Evolutionary conservation across 2,888 invertebrate species (phyloP), one percentile per base, ranked within the genome.

Genomic region (Eubasilissa splendida): DNA sequence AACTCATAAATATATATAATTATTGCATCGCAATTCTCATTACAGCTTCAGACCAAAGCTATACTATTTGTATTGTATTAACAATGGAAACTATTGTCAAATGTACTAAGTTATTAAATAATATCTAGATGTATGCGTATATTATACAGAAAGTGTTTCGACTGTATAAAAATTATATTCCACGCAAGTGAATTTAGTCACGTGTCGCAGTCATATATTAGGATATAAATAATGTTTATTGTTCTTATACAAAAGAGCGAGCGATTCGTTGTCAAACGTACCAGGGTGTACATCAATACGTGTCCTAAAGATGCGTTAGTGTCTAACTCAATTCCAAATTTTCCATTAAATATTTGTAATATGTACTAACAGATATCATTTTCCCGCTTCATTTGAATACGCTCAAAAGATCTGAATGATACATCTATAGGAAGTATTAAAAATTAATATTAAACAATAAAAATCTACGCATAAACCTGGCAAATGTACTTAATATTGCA

Each of bases 41-140:
- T 79, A 79, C 79, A 73, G 79, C 79, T 79, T 79, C 52, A 79
- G 5, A 79, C 79, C 79, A 79, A 79, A 79, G 73, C 79, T 79
- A 70, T 53, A 58, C 60, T 70, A 70, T 70, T 22, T 70, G 50
- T 70, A 50, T 42, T 42, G 42, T 42, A 42, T 42, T 42, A 42
- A 42, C 50, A 50, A 14, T 70, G 9, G 50, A 68, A 52, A 50
- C 66, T 68, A 68, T 52, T 68, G 14, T 52, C 14, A 68, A 63
- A 22, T 68, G 11, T 68, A 52, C 68, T 42, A 68, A 68, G 42
- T 68, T 50, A 68, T 68, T 50, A 42, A 68, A 22, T 60, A 60
- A 9, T n/a, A 60, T 22, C 53, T 70, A 70, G 8, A 70, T 22
- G 42, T 22, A 22, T 22, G 22, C 50, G 11, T 70, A 53, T 42